phyloP scores from a whole-genome alignment of 2,888 invertebrate species.

The Ophioninae sp. region DNA sequence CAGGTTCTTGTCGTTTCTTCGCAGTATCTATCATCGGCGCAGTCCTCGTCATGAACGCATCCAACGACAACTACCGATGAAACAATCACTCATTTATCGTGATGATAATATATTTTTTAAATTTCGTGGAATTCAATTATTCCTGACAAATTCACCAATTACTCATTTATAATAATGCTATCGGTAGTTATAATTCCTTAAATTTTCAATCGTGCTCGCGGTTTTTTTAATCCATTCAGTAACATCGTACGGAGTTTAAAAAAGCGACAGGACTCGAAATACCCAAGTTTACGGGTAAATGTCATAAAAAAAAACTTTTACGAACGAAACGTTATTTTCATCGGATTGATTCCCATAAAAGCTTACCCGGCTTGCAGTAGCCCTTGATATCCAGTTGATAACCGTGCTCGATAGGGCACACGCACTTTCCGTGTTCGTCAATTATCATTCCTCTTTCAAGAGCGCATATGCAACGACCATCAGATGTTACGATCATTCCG shows the following conservation, averaged over 20 bases:
- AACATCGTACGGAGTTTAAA: no score
- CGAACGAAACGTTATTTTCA: no score
- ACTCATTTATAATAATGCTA: no score
- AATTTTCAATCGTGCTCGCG: no score
- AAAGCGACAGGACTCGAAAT: no score
- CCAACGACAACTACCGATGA: slow-evolving; percentile 78
- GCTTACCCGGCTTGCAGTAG: slow-evolving; percentile 83
- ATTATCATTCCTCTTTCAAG: slow-evolving; percentile 89
- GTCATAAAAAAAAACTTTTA: no score
- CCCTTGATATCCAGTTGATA: slow-evolving; percentile 85
- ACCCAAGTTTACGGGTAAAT: no score
- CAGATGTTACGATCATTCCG: slow-evolving; percentile 89
- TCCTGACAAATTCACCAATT: no score
- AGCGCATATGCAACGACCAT: slow-evolving; percentile 92
- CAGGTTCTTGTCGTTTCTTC: slow-evolving; percentile 87
- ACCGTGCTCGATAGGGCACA: slow-evolving; percentile 87
- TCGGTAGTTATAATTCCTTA: no score
- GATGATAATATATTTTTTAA: no score
- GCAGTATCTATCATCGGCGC: slow-evolving; percentile 89
- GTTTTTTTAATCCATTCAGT: no score
- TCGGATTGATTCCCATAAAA: slow-evolving; percentile 56
- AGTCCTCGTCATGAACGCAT: slow-evolving; percentile 88
- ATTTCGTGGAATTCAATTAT: no score
- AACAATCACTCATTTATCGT: neutral
- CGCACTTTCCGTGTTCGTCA: slow-evolving; percentile 89